These are phyloP conservation scores for Eriosoma lanigerum DNA, from an alignment of 1,140 invertebrate species.

Conservation along the genomic window DNA sequence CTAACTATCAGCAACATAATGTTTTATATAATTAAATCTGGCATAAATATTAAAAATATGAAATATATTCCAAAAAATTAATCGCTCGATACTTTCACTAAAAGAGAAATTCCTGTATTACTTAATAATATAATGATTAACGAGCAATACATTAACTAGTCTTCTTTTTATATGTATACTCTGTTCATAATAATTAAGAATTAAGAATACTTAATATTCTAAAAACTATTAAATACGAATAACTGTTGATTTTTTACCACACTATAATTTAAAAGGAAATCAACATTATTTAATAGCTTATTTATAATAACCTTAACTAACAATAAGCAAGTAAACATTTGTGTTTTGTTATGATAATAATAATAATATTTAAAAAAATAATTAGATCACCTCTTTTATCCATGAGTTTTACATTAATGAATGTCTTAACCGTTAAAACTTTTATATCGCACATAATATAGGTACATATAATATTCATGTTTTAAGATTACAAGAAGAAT, in stretches of 20 bases:
- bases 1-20: not conserved
- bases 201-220: too few species aligned
- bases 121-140: not conserved
- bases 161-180: not conserved
- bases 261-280: too few species aligned
- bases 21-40: not conserved
- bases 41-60: not conserved
- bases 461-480: too few species aligned
- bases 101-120: not conserved
- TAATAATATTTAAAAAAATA: not conserved
- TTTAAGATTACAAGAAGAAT: not conserved
- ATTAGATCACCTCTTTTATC: conserved; percentile 17
- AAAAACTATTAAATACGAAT: too few species aligned
- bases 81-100: not conserved
- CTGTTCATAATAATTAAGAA: too few species aligned
- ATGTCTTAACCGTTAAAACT: not conserved
- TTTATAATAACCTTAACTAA: too few species aligned
- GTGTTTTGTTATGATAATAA: not conserved
- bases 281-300: too few species aligned
- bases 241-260: too few species aligned
- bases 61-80: not conserved
- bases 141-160: too few species aligned
- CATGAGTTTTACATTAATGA: not conserved
- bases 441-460: not conserved
- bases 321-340: not conserved